These are phyloP conservation scores for Drosophila meridionalis DNA, from an alignment of 2,888 invertebrate species.

Conservation along the genomic window DNA sequence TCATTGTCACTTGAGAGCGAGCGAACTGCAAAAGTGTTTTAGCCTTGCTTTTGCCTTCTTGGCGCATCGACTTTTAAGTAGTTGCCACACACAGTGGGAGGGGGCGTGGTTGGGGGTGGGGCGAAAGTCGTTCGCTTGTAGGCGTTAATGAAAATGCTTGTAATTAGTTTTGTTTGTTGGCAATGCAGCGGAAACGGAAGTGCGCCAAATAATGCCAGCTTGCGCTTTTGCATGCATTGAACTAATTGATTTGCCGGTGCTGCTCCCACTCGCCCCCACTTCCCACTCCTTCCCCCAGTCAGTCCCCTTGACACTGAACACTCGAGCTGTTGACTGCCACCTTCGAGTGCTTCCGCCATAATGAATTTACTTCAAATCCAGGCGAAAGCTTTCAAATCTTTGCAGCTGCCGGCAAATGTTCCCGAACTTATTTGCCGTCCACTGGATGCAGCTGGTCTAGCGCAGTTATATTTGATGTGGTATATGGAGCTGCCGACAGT, in stretches of 20 bases:
- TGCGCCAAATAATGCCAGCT: conserved; percentile 69
- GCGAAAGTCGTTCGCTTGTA: conserved; percentile 58
- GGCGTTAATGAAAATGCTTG: conserved; percentile 80
- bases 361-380: conserved; percentile 46
- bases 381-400: conserved; percentile 2
- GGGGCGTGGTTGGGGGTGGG: not conserved
- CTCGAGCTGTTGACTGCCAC: conserved; percentile 5
- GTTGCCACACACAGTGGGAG: conserved; percentile 49
- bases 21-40: conserved; percentile 74
- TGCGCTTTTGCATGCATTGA: conserved; percentile 75
- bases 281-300: not conserved
- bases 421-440: not conserved
- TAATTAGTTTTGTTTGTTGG: conserved; percentile 80
- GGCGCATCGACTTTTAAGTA: conserved; percentile 78
- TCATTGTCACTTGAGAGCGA: conserved; percentile 66
- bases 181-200: conserved; percentile 66
- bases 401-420: not conserved
- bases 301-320: not conserved
- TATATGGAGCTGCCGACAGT: not conserved
- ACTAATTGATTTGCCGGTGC: conserved; percentile 73
- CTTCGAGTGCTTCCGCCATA: conserved; percentile 39
- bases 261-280: not conserved
- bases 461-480: not conserved
- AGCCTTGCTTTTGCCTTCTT: conserved; percentile 63
- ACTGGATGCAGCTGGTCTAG: not conserved